Conservation (phyloP, 2,113 vertebrate genomes). For the Poecilia latipinna region DNA sequence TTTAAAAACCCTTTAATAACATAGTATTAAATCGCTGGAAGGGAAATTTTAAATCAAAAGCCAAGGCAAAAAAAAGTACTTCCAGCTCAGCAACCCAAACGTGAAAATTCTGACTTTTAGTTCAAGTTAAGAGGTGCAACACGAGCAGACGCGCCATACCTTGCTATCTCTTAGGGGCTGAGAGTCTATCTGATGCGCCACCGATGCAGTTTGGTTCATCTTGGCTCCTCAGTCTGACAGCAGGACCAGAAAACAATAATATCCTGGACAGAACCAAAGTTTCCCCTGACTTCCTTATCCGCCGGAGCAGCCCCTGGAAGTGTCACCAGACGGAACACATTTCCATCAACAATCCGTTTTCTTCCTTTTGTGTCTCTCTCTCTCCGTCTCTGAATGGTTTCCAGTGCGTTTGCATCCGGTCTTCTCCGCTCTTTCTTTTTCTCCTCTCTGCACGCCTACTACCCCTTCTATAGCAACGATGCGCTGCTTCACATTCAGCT, state of each 20-base stretch:
- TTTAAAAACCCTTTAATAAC: background rate
- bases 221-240: constrained; percentile 18
- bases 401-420: constrained; percentile 3
- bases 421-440: constrained; percentile 2
- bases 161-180: constrained; percentile 59
- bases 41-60: background rate
- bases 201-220: constrained; percentile 73
- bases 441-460: constrained; percentile 2
- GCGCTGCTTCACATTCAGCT: constrained; percentile 43
- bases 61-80: background rate
- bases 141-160: constrained; percentile 42
- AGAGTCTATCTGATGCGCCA: constrained; percentile 71
- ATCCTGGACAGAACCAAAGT: constrained; percentile 24
- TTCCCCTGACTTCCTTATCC: constrained; percentile 33
- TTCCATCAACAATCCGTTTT: constrained; percentile 26
- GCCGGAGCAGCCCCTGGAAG: constrained; percentile 6
- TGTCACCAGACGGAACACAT: constrained; percentile 20
- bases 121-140: background rate
- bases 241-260: background rate
- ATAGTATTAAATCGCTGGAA: background rate
- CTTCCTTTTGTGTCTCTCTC: constrained; percentile 28
- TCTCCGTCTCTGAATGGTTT: constrained; percentile 10
- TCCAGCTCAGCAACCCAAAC: background rate
- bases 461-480: constrained; percentile 6
- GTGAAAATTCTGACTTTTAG: background rate